These are phyloP conservation scores for Stylophora pistillata DNA, from an alignment of 64 coral and sea anemone species.

Conservation along the genomic window DNA sequence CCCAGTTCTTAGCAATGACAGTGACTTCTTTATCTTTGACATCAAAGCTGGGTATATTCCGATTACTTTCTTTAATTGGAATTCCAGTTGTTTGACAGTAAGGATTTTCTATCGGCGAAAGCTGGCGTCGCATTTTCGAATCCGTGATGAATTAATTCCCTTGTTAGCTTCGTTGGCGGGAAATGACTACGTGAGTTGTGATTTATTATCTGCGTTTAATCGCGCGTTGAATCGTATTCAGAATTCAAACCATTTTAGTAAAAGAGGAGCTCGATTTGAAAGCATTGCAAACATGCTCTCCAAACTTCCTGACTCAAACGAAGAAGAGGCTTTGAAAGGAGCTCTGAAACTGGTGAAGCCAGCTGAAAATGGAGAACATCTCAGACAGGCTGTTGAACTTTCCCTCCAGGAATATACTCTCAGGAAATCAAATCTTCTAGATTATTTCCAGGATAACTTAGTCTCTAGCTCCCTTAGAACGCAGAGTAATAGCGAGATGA, in stretches of 20 bases:
- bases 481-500: conserved; percentile 7
- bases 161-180: conserved; percentile 79
- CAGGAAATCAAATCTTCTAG: conserved; percentile 34
- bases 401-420: conserved; percentile 67
- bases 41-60: conserved; percentile 78
- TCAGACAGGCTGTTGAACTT: conserved; percentile 31
- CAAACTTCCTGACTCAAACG: conserved; percentile 31
- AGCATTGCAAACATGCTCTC: conserved; percentile 41
- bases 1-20: conserved; percentile 78
- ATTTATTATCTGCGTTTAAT: conserved; percentile 57
- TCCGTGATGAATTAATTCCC: conserved; percentile 61
- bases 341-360: conserved; percentile 28
- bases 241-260: background rate
- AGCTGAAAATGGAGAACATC: background rate
- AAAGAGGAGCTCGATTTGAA: conserved; percentile 27
- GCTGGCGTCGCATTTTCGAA: conserved; percentile 65
- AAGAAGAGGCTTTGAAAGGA: conserved; percentile 35
- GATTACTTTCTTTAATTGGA: conserved; percentile 46
- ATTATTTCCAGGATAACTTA: conserved; percentile 29
- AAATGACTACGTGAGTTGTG: conserved; percentile 66
- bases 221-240: conserved; percentile 30
- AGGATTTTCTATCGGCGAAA: conserved; percentile 48
- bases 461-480: conserved; percentile 40
- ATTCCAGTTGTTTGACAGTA: conserved; percentile 32
- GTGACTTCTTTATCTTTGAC: conserved; percentile 90